Evolutionary conservation across 2,888 invertebrate species (phyloP).

Genomic region (Creontiades dilutus): DNA sequence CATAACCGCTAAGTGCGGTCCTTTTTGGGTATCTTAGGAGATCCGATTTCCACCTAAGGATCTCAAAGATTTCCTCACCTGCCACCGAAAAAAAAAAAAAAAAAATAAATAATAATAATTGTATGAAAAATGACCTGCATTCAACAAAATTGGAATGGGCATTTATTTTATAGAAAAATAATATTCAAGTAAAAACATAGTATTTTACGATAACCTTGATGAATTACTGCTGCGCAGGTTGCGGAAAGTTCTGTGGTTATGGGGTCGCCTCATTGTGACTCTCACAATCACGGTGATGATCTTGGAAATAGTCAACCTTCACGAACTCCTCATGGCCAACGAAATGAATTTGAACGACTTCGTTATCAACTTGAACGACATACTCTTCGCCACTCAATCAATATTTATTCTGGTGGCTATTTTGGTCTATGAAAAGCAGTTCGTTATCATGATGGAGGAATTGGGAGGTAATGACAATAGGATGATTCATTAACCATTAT

Average conservation of each 20-base stretch:
- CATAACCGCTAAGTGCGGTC: too few relatives aligned
- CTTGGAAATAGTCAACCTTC: not conserved
- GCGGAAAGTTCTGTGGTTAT: not conserved
- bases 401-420: not conserved
- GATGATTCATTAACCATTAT: too few relatives aligned
- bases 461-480: not conserved
- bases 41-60: too few relatives aligned
- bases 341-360: slow-evolving; percentile 9
- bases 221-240: not conserved
- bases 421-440: not conserved
- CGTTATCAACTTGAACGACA: slow-evolving; percentile 13
- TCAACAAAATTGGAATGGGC: too few relatives aligned
- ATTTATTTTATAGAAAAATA: too few relatives aligned
- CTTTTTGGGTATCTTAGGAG: too few relatives aligned
- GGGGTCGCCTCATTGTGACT: not conserved
- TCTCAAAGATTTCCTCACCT: too few relatives aligned
- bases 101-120: too few relatives aligned
- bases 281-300: not conserved
- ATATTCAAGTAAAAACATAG: too few relatives aligned
- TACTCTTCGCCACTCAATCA: not conserved
- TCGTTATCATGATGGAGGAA: not conserved
- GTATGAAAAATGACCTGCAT: too few relatives aligned
- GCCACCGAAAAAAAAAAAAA: too few relatives aligned
- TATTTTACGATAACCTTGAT: not conserved
- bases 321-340: slow-evolving; percentile 6